Conservation (phyloP, 2,113 vertebrate species). For the Ovis aries region ARS-UI_Ramb_v3.0 NC_056054.1:277806001-277806500, state of each 20-base stretch:
- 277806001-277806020: not conserved
- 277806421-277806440: not conserved
- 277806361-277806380: not conserved
- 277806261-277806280: not conserved
- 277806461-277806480: not conserved
- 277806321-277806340: not conserved
- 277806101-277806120: not conserved
- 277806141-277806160: no score
- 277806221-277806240: not conserved
- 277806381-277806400: not conserved
- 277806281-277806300: not conserved
- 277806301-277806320: not conserved
- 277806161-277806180: not conserved
- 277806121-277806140: not conserved
- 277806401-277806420: not conserved
- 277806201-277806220: not conserved
- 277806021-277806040: not conserved
- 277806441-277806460: not conserved
- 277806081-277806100: not conserved
- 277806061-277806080: not conserved
- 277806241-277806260: not conserved
- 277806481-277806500: not conserved
- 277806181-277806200: not conserved
- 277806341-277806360: not conserved
- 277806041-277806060: not conserved